Conservation (phyloP, 2,113 vertebrate species). For the Nothocercus julius region DNA sequence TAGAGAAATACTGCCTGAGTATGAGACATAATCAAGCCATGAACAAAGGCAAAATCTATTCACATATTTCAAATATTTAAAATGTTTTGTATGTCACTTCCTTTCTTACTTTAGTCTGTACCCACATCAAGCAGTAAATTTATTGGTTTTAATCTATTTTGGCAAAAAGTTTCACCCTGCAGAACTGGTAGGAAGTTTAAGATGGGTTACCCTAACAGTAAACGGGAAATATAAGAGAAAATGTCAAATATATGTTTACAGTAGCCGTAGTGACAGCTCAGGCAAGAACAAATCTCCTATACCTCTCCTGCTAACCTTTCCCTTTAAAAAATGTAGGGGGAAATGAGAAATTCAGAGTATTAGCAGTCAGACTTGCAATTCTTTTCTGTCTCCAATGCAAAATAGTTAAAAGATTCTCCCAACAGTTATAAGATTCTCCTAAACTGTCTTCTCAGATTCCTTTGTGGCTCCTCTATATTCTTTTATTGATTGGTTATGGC, state of each 20-base stretch:
- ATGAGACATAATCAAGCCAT: background rate
- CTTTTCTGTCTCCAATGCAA: background rate
- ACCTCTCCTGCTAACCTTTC: background rate
- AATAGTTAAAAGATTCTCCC: background rate
- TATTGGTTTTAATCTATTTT: background rate
- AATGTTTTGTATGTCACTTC: background rate
- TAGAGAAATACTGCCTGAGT: background rate
- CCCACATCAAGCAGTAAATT: background rate
- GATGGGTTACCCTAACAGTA: background rate
- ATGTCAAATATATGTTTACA: slow-evolving; percentile 10
- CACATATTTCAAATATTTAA: background rate
- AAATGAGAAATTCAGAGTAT: background rate
- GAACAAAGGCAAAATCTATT: background rate
- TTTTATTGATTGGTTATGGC: background rate
- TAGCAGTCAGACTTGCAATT: background rate
- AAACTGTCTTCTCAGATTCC: background rate
- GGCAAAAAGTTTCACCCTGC: background rate
- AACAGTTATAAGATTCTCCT: background rate
- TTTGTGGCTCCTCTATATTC: background rate
- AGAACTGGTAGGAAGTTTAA: background rate
- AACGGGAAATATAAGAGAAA: background rate
- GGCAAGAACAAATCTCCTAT: background rate
- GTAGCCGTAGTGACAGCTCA: background rate
- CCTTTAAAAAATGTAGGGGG: background rate
- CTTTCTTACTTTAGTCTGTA: background rate